phyloP scores from a whole-genome alignment of 2,113 vertebrate species.

The Rattus norvegicus region DNA sequence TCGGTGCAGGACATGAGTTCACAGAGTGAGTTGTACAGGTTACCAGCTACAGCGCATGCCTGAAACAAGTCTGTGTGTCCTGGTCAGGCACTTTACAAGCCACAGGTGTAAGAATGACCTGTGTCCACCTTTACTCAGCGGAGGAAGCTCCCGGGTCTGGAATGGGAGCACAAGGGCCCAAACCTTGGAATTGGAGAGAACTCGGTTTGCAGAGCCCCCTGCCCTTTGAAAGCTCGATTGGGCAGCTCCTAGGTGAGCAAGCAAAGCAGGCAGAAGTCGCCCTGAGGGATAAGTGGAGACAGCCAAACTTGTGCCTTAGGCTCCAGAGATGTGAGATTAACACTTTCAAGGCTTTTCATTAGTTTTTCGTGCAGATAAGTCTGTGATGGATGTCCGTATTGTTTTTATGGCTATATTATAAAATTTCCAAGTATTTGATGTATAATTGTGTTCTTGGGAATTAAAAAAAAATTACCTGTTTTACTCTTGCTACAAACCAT shows the following conservation, averaged over 20 bases:
- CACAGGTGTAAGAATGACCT: neutral
- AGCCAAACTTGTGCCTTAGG: neutral
- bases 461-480: conserved; percentile 32
- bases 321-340: neutral
- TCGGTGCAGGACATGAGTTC: neutral
- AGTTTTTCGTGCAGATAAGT: conserved; percentile 17
- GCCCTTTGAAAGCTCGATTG: neutral
- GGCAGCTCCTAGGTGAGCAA: neutral
- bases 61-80: neutral
- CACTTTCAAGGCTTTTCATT: neutral
- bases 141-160: neutral
- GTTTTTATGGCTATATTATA: neutral
- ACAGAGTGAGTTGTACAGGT: neutral
- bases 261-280: neutral
- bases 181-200: neutral
- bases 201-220: neutral
- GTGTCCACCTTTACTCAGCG: neutral
- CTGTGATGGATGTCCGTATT: neutral
- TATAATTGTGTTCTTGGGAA: conserved; percentile 1
- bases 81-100: neutral
- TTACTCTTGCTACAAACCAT: conserved; percentile 4
- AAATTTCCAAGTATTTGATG: neutral
- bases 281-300: neutral
- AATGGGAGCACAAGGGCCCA: neutral
- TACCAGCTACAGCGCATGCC: neutral